phyloP scores from a whole-genome alignment of 2,113 vertebrate genomes.

The Trematomus loennbergii region DNA sequence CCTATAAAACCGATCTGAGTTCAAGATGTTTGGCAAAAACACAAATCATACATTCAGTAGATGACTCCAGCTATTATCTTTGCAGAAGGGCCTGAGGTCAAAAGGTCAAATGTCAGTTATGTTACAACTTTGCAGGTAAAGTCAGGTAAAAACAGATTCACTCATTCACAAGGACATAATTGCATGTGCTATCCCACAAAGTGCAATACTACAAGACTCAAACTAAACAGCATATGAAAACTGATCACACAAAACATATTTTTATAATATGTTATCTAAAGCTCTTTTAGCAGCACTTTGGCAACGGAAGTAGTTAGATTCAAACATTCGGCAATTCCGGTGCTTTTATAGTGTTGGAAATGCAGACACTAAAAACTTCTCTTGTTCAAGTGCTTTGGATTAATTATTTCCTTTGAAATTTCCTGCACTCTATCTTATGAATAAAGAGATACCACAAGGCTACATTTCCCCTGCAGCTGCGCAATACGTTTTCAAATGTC shows the following conservation, averaged over 20 bases:
- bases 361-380: accelerated
- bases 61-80: conserved; percentile 2
- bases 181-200: neutral
- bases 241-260: neutral
- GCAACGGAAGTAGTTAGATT: neutral
- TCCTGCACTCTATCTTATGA: neutral
- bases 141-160: neutral
- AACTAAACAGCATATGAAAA: neutral
- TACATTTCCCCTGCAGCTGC: neutral
- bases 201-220: neutral
- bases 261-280: no score
- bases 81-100: neutral
- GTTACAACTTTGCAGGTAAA: neutral
- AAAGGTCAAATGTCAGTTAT: neutral
- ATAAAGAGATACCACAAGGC: neutral
- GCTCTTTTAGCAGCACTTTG: neutral
- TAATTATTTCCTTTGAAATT: neutral
- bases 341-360: neutral
- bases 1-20: neutral
- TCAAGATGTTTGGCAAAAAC: neutral
- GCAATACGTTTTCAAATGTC: neutral
- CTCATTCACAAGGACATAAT: neutral
- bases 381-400: neutral
- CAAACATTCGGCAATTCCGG: neutral
- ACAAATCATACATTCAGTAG: neutral